Conservation (phyloP, 53 echinoderm and acorn worm species). For the Zoroaster sp. region DNA sequence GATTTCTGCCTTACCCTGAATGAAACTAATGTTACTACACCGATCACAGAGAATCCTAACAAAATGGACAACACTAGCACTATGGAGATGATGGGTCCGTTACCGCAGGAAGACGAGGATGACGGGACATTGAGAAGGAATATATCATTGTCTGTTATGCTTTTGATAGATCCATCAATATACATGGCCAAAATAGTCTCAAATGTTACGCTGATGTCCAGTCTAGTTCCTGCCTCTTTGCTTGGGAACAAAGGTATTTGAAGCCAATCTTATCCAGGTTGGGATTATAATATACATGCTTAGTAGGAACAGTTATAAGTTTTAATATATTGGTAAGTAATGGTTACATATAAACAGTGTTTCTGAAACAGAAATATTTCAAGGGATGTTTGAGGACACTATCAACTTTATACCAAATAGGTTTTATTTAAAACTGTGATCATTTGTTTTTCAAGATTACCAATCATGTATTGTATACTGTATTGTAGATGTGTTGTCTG, state of each 20-base stretch:
- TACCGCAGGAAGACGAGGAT: conserved; percentile 46
- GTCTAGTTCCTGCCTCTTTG: conserved; percentile 54
- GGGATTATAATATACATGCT: no score
- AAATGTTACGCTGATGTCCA: conserved; percentile 58
- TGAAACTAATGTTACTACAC: conserved; percentile 37
- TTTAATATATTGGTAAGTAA: no score
- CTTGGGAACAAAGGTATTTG: conserved; percentile 68
- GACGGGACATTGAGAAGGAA: conserved; percentile 37
- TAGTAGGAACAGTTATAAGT: no score
- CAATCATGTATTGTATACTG: no score
- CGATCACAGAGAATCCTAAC: conserved; percentile 36
- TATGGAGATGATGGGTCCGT: conserved; percentile 20
- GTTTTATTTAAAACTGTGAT: no score
- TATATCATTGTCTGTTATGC: conserved; percentile 30
- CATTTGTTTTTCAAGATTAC: no score
- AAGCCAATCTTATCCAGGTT: not conserved
- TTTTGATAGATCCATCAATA: conserved; percentile 41
- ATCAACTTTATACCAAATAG: no score
- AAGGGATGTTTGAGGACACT: no score
- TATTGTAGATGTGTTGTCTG: no score
- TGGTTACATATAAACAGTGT: no score
- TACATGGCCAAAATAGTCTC: conserved; percentile 25
- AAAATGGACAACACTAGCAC: conserved; percentile 51
- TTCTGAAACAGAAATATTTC: no score
- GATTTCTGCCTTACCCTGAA: conserved; percentile 75